A percentile compares a stretch with the other conserved stretches of the same genome.
These are phyloP conservation scores for Oligia fasciuncula DNA, from an alignment of 2,888 invertebrate genomes.

Conservation along the genomic window DNA sequence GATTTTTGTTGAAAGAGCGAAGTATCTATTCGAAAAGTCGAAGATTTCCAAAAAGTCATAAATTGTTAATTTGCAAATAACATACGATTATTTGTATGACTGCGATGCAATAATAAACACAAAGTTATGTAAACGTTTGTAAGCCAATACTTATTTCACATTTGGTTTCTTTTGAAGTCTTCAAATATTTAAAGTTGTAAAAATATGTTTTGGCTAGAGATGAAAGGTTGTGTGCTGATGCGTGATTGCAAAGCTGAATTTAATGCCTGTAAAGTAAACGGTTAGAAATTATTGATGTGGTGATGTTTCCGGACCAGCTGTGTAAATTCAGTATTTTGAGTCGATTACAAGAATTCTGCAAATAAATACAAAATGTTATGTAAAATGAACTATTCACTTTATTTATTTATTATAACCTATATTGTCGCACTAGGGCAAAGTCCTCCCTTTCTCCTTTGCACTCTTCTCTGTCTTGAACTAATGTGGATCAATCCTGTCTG, in stretches of 20 bases:
- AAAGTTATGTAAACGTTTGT: constrained; percentile 18
- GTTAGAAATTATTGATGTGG: constrained; percentile 17
- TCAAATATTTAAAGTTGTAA: constrained; percentile 39
- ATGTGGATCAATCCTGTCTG: not conserved
- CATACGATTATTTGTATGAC: not conserved
- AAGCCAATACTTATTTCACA: constrained; percentile 15
- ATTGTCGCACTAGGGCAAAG: not conserved
- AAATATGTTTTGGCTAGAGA: constrained; percentile 41
- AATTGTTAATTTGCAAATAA: not conserved
- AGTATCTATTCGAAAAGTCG: not conserved
- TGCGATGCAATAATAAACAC: constrained; percentile 6
- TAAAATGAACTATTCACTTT: not conserved
- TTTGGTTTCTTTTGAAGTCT: constrained; percentile 41
- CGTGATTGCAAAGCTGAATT: constrained; percentile 19
- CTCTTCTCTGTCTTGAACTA: not conserved
- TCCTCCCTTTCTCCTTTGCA: not conserved
- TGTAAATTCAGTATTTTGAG: not conserved
- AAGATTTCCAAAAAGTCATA: not conserved
- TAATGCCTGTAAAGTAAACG: constrained; percentile 28
- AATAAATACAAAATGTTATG: not conserved
- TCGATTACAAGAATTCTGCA: not conserved
- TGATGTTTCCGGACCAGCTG: constrained; percentile 11
- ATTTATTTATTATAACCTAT: not conserved
- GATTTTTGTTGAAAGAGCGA: not conserved
- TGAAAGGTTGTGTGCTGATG: constrained; percentile 32